Conservation (phyloP, 30 jellyfish, hydroid and myxozoan species). For the Mastigias papua region DNA sequence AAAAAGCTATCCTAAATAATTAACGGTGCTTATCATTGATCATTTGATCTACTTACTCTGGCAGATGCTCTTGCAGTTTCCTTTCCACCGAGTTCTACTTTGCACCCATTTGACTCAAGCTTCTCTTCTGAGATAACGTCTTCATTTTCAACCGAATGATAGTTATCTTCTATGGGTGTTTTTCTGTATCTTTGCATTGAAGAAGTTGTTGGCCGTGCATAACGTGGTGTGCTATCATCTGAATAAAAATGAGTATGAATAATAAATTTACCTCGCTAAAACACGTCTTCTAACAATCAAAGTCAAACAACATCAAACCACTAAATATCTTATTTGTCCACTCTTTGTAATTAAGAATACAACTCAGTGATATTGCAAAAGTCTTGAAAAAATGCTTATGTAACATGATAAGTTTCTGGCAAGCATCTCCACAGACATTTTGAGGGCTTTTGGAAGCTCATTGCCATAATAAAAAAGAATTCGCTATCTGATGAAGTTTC, state of each 20-base stretch:
- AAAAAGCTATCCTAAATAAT: too few relatives aligned
- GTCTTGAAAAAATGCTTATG: too few relatives aligned
- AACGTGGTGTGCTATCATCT: constrained; percentile 70
- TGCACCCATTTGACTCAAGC: constrained; percentile 29
- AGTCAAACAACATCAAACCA: too few relatives aligned
- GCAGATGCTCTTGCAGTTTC: not conserved
- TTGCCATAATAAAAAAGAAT: too few relatives aligned
- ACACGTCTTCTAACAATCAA: too few relatives aligned
- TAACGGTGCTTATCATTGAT: not conserved
- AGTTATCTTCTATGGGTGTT: constrained; percentile 75
- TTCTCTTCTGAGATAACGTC: not conserved
- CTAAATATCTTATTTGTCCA: too few relatives aligned
- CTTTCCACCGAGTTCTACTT: constrained; percentile 8
- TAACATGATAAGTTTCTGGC: too few relatives aligned
- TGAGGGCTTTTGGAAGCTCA: too few relatives aligned
- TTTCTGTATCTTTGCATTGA: constrained; percentile 67
- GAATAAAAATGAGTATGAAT: not conserved
- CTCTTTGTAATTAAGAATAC: too few relatives aligned
- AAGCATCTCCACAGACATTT: too few relatives aligned
- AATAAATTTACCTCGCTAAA: not conserved
- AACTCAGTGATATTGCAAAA: too few relatives aligned
- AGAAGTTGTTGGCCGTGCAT: constrained; percentile 86
- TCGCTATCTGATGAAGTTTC: too few relatives aligned
- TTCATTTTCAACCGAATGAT: constrained; percentile 23
- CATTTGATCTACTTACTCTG: not conserved